These are phyloP conservation scores for Zoroaster sp. DNA, from an alignment of 53 echinoderm and acorn worm species.

Conservation along the genomic window DNA sequence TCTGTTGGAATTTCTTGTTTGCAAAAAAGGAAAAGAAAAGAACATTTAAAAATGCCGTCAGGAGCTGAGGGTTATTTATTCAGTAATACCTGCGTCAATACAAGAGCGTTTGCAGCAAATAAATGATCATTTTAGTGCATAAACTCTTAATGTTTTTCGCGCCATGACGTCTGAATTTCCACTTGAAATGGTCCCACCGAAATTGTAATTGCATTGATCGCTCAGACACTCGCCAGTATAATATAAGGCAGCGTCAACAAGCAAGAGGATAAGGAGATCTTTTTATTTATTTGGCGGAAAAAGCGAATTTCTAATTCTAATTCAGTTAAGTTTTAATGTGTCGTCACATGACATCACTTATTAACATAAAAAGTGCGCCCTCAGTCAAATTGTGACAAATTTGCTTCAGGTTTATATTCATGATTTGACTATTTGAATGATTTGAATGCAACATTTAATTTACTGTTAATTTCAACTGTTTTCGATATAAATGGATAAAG, in stretches of 20 bases:
- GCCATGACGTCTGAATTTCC: neutral
- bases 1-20: no score
- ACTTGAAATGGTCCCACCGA: neutral
- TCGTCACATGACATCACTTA: no score
- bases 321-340: no score
- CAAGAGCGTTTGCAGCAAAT: neutral
- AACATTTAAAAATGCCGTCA: neutral
- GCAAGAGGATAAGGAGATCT: neutral
- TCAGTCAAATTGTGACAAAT: no score
- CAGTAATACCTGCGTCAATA: neutral
- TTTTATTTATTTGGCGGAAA: neutral
- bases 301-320: no score
- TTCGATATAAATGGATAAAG: no score
- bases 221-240: neutral
- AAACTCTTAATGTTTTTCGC: neutral
- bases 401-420: no score
- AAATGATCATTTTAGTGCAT: neutral
- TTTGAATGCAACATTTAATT: no score
- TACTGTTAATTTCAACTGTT: no score
- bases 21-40: no score
- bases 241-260: neutral
- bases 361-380: no score
- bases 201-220: neutral
- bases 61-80: neutral
- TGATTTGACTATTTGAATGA: no score